Evolutionary conservation across 2,888 invertebrate genomes (phyloP).

Genomic region (Standfussiana lucernea): DNA sequence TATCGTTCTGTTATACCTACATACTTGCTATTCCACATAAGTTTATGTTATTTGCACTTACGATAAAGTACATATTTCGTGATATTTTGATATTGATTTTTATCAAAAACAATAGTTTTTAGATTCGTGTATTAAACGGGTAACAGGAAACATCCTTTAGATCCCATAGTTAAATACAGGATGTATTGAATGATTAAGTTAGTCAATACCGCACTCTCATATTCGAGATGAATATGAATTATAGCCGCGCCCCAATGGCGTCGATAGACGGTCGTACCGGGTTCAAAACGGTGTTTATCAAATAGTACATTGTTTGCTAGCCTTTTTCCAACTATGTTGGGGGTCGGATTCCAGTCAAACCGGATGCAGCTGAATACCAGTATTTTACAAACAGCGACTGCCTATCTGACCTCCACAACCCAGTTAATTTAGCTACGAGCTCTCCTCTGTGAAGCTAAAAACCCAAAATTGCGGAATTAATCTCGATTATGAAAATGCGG

Average conservation of each 20-base stretch:
- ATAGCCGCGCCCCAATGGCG: neutral
- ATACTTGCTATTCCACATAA: slow-evolving; percentile 7
- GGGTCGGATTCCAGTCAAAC: neutral
- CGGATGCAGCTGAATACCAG: neutral
- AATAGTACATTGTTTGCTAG: neutral
- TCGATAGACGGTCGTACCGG: neutral
- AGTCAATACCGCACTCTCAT: slow-evolving; percentile 9
- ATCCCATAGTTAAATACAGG: slow-evolving; percentile 26
- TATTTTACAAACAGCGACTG: neutral
- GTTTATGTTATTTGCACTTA: neutral
- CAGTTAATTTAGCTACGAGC: neutral
- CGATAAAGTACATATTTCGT: slow-evolving; percentile 24
- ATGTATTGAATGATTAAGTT: neutral
- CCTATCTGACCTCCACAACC: neutral
- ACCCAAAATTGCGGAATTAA: neutral
- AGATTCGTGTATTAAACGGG: slow-evolving; percentile 4
- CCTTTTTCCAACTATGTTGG: neutral
- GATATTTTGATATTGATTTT: slow-evolving; percentile 35
- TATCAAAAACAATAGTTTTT: slow-evolving; percentile 4
- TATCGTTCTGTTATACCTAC: neutral
- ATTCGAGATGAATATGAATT: neutral
- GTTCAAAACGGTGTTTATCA: neutral
- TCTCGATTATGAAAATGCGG: slow-evolving; percentile 13
- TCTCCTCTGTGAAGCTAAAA: neutral
- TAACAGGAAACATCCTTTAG: slow-evolving; percentile 5